phyloP scores from a whole-genome alignment of 2,888 invertebrate species.

The Drosophila quinaria region DNA sequence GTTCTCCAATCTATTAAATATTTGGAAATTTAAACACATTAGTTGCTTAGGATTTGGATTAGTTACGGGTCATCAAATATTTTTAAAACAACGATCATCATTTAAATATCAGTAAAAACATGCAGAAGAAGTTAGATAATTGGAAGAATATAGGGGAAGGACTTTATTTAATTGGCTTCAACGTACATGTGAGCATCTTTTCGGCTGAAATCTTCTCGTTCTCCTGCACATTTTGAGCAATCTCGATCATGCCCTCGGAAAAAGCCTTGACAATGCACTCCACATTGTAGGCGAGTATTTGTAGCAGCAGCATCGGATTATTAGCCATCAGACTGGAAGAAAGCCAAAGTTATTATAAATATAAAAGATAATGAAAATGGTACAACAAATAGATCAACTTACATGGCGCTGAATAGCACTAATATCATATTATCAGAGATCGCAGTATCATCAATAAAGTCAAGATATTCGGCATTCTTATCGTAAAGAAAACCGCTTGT shows the following conservation, averaged over 20 bases:
- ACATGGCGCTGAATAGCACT: constrained; percentile 85
- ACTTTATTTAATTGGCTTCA: not conserved
- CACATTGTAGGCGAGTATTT: constrained; percentile 89
- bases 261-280: constrained; percentile 89
- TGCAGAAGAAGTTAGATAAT: not conserved
- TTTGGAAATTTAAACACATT: no score
- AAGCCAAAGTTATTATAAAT: not conserved
- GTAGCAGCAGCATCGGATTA: constrained; percentile 89
- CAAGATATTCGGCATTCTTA: constrained; percentile 84
- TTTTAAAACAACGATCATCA: no score
- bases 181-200: constrained; percentile 84
- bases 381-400: constrained; percentile 48
- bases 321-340: constrained; percentile 86
- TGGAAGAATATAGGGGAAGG: not conserved
- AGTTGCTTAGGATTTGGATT: no score
- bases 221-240: constrained; percentile 80
- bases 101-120: not conserved
- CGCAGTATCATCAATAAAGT: constrained; percentile 84
- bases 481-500: constrained; percentile 84
- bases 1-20: not conserved
- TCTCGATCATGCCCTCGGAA: constrained; percentile 85
- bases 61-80: no score
- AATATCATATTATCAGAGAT: constrained; percentile 85
- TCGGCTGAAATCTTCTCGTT: constrained; percentile 85
- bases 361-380: not conserved